Conservation (phyloP, 2,113 vertebrate species). For the Semnornis frantzii region DNA sequence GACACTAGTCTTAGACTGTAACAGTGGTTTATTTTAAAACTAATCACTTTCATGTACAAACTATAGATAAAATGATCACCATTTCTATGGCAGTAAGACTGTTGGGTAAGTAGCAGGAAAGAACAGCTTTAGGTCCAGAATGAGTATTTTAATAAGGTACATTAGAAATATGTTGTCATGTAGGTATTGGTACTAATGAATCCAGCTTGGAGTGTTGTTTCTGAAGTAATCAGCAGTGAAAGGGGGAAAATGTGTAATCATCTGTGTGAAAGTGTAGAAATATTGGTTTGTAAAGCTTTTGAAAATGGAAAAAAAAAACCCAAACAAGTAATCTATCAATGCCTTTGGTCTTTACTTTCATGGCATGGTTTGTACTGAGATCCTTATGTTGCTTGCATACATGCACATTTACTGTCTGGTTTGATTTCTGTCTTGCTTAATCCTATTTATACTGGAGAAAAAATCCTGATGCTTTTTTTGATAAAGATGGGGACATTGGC, state of each 20-base stretch:
- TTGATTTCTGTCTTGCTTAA: not conserved
- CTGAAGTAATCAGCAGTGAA: not conserved
- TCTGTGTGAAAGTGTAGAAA: not conserved
- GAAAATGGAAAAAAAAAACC: not conserved
- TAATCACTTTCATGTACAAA: not conserved
- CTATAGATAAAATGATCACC: not conserved
- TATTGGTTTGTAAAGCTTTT: not conserved
- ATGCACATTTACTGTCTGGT: not conserved
- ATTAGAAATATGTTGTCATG: not conserved
- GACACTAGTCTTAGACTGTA: too few species aligned
- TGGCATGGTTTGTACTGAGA: not conserved
- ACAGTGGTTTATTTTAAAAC: not conserved
- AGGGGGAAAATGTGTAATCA: not conserved
- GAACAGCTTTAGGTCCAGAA: not conserved
- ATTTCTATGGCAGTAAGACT: not conserved
- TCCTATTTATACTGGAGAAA: not conserved
- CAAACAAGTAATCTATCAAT: not conserved
- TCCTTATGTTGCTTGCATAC: not conserved
- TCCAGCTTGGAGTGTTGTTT: not conserved
- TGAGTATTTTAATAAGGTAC: not conserved
- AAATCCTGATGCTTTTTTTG: not conserved
- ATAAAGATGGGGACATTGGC: not conserved
- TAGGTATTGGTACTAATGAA: not conserved
- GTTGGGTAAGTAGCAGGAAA: not conserved
- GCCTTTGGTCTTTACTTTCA: not conserved